phyloP scores from a whole-genome alignment of 2,888 invertebrate species.

The Phragmatobia fuliginosa region DNA sequence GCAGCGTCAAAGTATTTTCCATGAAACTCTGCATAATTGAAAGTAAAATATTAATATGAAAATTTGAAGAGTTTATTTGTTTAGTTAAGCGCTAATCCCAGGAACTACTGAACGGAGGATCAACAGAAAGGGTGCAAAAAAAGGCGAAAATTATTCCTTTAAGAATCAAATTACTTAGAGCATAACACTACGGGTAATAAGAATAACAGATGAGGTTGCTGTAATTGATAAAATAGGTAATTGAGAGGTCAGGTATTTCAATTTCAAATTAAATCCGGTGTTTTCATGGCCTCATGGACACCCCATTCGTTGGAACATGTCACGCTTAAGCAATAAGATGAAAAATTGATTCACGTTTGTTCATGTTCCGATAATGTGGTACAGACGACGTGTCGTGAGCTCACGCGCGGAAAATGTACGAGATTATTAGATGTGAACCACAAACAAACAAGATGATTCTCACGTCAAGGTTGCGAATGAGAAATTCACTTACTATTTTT shows the following conservation, averaged over 20 bases:
- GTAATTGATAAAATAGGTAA: too few relatives aligned
- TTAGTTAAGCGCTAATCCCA: too few relatives aligned
- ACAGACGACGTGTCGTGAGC: conserved; percentile 17
- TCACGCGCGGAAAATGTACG: conserved; percentile 1
- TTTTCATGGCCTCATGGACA: conserved; percentile 11
- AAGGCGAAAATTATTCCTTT: too few relatives aligned
- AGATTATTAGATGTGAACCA: conserved; percentile 23
- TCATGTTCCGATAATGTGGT: conserved; percentile 27
- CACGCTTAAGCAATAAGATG: conserved; percentile 39
- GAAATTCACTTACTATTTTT: neutral
- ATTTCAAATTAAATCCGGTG: neutral
- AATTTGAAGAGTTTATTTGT: too few relatives aligned
- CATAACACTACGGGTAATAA: too few relatives aligned
- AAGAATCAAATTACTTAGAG: too few relatives aligned
- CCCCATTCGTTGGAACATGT: conserved; percentile 25
- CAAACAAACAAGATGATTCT: conserved; percentile 1
- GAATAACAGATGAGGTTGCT: too few relatives aligned
- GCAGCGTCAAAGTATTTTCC: neutral
- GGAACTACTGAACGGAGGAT: too few relatives aligned
- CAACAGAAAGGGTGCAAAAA: too few relatives aligned
- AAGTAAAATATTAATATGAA: too few relatives aligned
- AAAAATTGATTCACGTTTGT: conserved; percentile 45
- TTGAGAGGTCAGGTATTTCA: neutral
- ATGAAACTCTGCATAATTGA: too few relatives aligned
- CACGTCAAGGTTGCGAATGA: neutral